These are phyloP conservation scores for Escarpia spicata DNA, from an alignment of 2,888 invertebrate species.

Conservation along the genomic window DNA sequence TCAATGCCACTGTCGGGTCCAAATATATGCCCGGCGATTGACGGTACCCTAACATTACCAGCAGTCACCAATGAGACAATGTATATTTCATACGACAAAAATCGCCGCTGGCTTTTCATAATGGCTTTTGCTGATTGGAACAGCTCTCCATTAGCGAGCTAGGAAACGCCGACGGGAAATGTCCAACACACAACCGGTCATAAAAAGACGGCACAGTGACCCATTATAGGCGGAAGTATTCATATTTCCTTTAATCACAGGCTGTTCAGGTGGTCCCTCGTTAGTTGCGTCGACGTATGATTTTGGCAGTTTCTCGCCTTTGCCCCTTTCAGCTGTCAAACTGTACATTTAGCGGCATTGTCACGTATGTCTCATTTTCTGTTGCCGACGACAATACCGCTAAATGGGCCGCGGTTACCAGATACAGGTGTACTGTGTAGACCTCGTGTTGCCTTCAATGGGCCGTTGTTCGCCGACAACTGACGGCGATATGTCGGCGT, in stretches of 20 bases:
- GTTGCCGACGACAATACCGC: not conserved
- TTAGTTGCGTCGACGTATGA: not conserved
- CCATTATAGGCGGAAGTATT: not conserved
- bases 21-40: not conserved
- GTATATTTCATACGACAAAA: not conserved
- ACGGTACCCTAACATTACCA: not conserved
- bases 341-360: not conserved
- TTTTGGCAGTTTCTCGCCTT: not conserved
- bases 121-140: not conserved
- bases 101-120: not conserved
- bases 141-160: not conserved
- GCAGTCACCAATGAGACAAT: not conserved
- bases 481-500: not conserved
- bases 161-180: not conserved
- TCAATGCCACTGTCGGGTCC: not conserved
- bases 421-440: not conserved
- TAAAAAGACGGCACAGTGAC: not conserved
- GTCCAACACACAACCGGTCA: not conserved
- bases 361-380: not conserved
- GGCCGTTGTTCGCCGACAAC: not conserved
- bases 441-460: not conserved
- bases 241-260: not conserved
- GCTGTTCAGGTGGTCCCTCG: not conserved
- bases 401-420: not conserved
- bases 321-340: not conserved